Conservation (phyloP, 2,113 vertebrate genomes). For the Myotis brandtii region DNA sequence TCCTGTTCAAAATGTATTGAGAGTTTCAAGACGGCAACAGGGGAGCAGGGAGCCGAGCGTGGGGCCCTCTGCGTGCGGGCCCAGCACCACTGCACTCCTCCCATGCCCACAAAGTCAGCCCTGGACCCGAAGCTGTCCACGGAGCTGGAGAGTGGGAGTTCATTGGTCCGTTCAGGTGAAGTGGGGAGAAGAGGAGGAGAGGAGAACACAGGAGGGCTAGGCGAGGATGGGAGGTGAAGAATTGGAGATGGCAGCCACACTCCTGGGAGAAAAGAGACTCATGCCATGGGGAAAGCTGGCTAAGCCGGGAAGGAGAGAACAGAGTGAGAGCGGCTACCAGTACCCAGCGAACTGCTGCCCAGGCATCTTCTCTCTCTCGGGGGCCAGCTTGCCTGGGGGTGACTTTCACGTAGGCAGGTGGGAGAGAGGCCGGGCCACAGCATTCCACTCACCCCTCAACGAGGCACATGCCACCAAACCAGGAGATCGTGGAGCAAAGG, state of each 20-base stretch:
- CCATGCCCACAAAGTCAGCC: accelerated
- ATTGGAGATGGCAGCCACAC: not conserved
- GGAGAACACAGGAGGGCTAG: not conserved
- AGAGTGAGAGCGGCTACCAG: not conserved
- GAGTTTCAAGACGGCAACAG: not conserved
- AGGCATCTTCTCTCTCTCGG: not conserved
- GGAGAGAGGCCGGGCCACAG: not conserved
- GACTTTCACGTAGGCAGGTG: not conserved
- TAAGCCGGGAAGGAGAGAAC: not conserved
- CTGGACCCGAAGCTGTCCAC: not conserved
- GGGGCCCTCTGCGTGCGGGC: not conserved
- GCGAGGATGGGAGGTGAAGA: not conserved
- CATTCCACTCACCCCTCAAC: not conserved
- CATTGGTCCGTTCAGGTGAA: not conserved
- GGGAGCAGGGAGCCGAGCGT: not conserved
- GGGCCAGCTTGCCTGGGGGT: not conserved
- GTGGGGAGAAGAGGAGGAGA: not conserved
- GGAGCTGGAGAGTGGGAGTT: not conserved
- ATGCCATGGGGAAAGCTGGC: not conserved
- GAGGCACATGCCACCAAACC: too few species aligned
- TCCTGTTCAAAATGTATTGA: not conserved
- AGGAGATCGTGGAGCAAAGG: not conserved
- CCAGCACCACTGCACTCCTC: accelerated
- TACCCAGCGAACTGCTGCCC: not conserved
- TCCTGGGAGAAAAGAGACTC: conserved; percentile 38